Base-by-base conservation (phyloP, 2,797 vertebrate species). In the Heliangelus exortis region DNA sequence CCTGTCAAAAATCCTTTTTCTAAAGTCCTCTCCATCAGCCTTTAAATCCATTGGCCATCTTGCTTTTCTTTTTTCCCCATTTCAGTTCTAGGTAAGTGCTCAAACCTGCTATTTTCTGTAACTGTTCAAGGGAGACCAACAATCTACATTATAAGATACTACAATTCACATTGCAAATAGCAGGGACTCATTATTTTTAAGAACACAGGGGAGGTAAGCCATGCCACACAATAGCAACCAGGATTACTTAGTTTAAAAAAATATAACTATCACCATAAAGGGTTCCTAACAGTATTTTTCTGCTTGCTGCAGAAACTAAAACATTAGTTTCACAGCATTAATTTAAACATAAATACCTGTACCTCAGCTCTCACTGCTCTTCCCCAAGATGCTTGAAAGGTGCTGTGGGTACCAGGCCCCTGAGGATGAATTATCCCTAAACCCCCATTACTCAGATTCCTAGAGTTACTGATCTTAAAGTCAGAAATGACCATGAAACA, bases 21-120 rank as follows among this genome's bases (percentile, higher is more conserved):
- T 15, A 12, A 43, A 73, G 2, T 29, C 48, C 11, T 73, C 65
- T 66, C 14, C 21, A 48, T 51, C 58, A 63, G 51, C n/a, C 19
- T 78, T 86, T 90, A 86, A 76, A 95, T 34, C 55, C 16, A 53
- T 8, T 63, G 47, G 34, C 54, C 39, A 79, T n/a, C 36, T 66
- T 84, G 59, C 76, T 88, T 88, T 71, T 29, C 34, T 55, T 45
- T 58, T 45, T 58, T 55, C 26, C 19, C 29, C n/a, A 33, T 62
- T 95, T 94, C 57, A 80, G 25, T 80, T 84, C 45, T 65, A 62
- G 59, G 39, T 82, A 67, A 89, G 57, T 0, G 0, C 33, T 78
- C 66, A 86, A 88, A 91, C 31, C 48, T 62, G 25, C 47, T 87
- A 84, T 96, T 90, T 95, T 87, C 85, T 79, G 11, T 50, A 69